Evolutionary conservation across 2,113 vertebrate species (phyloP).

Genomic region (Seriola dumerili): DNA sequence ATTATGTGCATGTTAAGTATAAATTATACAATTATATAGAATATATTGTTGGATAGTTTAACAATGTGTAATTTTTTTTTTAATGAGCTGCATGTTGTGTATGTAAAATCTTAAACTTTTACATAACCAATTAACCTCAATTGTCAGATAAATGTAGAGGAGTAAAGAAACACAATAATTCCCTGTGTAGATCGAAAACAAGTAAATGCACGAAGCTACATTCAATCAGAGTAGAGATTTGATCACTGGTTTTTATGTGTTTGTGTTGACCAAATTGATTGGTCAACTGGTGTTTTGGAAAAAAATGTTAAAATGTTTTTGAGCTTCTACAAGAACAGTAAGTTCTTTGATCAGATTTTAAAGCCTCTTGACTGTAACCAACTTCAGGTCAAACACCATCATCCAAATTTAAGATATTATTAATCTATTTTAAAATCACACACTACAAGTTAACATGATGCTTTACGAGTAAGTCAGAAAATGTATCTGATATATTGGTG

Average conservation of each 20-base stretch:
- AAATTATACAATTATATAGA: too few species aligned
- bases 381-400: neutral
- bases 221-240: neutral
- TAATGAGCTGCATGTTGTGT: too few species aligned
- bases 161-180: neutral
- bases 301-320: neutral
- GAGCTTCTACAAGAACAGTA: neutral
- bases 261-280: too few species aligned
- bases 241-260: neutral
- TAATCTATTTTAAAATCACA: neutral
- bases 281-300: neutral
- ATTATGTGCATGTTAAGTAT: too few species aligned
- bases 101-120: too few species aligned
- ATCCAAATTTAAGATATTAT: neutral
- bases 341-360: neutral
- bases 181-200: neutral
- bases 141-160: neutral
- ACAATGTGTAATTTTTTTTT: too few species aligned
- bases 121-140: neutral
- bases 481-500: neutral
- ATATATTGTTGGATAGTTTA: neutral
- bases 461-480: neutral
- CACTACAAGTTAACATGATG: neutral
- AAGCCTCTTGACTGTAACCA: neutral
- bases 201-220: neutral